A percentile compares a stretch with the other conserved stretches of the same genome.
These are phyloP conservation scores for Cladorhizidae sp. DNA, from an alignment of 37 sponge, comb jelly and placozoan genomes.

Conservation along the genomic window DNA sequence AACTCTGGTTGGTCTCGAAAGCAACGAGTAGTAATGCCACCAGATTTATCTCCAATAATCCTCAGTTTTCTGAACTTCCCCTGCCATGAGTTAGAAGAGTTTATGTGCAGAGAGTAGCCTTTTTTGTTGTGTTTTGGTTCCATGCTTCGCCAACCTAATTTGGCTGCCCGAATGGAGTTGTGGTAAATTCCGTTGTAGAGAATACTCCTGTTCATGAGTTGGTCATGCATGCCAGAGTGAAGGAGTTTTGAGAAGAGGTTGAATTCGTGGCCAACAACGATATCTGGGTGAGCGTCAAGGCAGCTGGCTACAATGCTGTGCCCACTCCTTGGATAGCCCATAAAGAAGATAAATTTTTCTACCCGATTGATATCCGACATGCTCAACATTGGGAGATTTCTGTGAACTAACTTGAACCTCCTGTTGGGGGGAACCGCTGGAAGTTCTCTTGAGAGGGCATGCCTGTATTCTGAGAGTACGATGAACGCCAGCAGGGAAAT, in stretches of 20 bases:
- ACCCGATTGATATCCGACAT: slow-evolving; percentile 12
- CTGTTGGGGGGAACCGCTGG: neutral
- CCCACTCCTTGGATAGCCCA: slow-evolving; percentile 66
- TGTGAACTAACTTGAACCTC: neutral
- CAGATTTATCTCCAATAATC: slow-evolving; percentile 43
- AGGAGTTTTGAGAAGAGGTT: slow-evolving; percentile 26
- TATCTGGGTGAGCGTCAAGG: slow-evolving; percentile 67
- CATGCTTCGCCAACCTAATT: slow-evolving; percentile 19
- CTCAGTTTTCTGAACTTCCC: slow-evolving; percentile 18
- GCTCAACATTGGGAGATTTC: neutral
- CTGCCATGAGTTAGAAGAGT: slow-evolving; percentile 17
- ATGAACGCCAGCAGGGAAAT: neutral
- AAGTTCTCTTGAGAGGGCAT: neutral
- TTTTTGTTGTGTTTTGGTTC: neutral
- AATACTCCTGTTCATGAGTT: neutral
- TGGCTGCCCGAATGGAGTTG: slow-evolving; percentile 8
- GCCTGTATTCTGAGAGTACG: neutral
- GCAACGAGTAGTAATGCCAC: neutral
- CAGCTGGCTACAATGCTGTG: slow-evolving; percentile 66
- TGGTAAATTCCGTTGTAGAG: slow-evolving; percentile 25
- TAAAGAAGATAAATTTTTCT: slow-evolving; percentile 53
- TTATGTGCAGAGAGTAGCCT: slow-evolving; percentile 25
- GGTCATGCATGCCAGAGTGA: neutral
- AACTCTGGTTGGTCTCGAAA: neutral
- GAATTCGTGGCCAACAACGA: slow-evolving; percentile 53